phyloP scores from a whole-genome alignment of 2,888 invertebrate genomes.

The Ditylenchus weischeri region DNA sequence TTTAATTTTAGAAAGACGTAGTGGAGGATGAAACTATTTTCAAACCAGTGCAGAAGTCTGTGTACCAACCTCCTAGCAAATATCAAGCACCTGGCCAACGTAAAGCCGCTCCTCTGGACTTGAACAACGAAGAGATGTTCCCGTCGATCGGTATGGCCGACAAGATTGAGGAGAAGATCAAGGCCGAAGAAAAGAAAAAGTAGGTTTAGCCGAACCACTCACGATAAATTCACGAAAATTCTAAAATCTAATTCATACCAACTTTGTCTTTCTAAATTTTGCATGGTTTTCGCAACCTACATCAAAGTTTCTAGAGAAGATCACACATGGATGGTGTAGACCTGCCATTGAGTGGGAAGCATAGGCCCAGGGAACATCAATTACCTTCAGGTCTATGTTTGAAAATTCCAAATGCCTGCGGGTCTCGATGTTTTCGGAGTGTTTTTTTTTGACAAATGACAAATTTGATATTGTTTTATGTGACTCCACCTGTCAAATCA shows the following conservation, averaged over 20 bases:
- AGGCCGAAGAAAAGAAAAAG: conserved; percentile 39
- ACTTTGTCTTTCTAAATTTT: no score
- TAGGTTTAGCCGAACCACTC: background rate
- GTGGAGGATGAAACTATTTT: background rate
- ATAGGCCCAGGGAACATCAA: background rate
- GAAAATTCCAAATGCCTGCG: no score
- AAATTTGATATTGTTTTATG: no score
- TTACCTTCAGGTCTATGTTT: background rate
- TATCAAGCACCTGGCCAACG: background rate
- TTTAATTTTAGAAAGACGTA: background rate
- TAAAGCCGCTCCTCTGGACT: conserved; percentile 16
- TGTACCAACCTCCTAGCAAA: background rate
- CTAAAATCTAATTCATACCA: no score
- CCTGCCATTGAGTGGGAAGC: no score
- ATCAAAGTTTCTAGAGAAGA: no score
- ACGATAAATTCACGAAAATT: background rate
- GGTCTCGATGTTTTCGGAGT: no score
- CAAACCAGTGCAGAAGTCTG: background rate
- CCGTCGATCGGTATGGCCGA: conserved; percentile 50
- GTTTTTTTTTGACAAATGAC: no score
- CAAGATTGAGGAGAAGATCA: conserved; percentile 47
- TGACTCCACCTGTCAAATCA: no score
- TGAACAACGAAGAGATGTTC: conserved; percentile 41
- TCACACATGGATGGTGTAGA: no score
- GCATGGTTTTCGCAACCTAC: no score